Conservation (phyloP, 2,888 invertebrate genomes). For the Hydroisotoma schaefferi region DNA sequence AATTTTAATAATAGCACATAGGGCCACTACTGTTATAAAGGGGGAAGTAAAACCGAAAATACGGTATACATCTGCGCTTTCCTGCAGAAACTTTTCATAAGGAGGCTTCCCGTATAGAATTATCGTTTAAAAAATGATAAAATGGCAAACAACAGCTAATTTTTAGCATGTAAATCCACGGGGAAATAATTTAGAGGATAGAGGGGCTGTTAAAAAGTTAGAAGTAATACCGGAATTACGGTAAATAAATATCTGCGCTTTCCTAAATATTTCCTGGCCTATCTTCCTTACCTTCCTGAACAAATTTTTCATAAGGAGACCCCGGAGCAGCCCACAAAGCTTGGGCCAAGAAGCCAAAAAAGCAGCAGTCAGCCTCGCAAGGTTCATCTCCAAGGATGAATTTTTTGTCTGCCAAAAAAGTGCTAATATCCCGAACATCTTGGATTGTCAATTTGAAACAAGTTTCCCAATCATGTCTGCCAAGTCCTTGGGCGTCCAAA, state of each 20-base stretch:
- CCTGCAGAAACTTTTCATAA: no score
- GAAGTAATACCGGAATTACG: no score
- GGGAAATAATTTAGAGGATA: background rate
- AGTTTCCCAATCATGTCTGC: constrained; percentile 33
- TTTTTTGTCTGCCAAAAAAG: constrained; percentile 35
- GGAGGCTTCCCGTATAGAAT: no score
- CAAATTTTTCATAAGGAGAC: constrained; percentile 43
- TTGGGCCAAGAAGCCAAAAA: constrained; percentile 50
- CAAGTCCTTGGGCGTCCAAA: constrained; percentile 34
- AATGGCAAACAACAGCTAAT: no score
- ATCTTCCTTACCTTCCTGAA: constrained; percentile 16
- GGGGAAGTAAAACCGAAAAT: no score
- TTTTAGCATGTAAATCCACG: no score
- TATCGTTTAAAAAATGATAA: no score
- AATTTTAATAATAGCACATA: no score
- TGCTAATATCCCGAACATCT: constrained; percentile 33
- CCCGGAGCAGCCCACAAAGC: constrained; percentile 49
- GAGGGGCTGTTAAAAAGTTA: background rate
- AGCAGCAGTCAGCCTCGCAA: constrained; percentile 31
- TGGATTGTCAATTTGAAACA: constrained; percentile 29
- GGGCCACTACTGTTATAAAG: no score
- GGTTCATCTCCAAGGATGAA: constrained; percentile 43
- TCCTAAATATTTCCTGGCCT: background rate
- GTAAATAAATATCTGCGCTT: no score
- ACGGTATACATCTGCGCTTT: no score